Evolutionary conservation across 2,888 invertebrate genomes (phyloP).

Genomic region (Tenthredo amoena): DNA sequence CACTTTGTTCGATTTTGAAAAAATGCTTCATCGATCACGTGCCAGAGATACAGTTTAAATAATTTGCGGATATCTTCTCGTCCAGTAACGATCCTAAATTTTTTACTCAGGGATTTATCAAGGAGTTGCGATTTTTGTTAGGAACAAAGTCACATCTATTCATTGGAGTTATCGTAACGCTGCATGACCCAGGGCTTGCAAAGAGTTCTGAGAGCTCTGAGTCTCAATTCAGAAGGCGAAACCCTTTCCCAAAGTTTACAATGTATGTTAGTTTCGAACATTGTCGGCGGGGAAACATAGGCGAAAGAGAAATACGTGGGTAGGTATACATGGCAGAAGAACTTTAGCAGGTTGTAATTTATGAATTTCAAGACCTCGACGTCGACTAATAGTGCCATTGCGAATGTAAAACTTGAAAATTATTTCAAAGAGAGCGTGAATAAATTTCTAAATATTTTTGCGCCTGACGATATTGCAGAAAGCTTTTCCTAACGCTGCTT

Average conservation of each 20-base stretch:
- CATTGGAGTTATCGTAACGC: not conserved
- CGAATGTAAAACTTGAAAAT: slow-evolving; percentile 16
- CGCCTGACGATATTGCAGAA: not conserved
- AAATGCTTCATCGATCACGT: not conserved
- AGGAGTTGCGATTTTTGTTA: not conserved
- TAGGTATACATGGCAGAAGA: not conserved
- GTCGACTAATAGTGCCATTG: not conserved
- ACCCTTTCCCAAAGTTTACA: slow-evolving; percentile 16
- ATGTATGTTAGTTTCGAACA: slow-evolving; percentile 28
- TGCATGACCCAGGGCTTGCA: not conserved
- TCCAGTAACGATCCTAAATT: not conserved
- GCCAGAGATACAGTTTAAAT: not conserved
- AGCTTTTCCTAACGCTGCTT: not conserved
- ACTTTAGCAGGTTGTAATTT: slow-evolving; percentile 32
- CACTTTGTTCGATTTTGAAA: not conserved
- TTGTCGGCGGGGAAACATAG: not conserved
- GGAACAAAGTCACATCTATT: slow-evolving; percentile 17
- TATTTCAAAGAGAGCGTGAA: slow-evolving; percentile 35
- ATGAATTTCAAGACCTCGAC: slow-evolving; percentile 29
- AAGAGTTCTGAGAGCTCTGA: slow-evolving; percentile 9
- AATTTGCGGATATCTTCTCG: not conserved
- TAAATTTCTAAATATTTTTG: not conserved
- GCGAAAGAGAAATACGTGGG: not conserved
- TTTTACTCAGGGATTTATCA: not conserved
- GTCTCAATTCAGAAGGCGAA: slow-evolving; percentile 4